Conservation (phyloP, 2,888 invertebrate species). For the Trisateles emortualis region DNA sequence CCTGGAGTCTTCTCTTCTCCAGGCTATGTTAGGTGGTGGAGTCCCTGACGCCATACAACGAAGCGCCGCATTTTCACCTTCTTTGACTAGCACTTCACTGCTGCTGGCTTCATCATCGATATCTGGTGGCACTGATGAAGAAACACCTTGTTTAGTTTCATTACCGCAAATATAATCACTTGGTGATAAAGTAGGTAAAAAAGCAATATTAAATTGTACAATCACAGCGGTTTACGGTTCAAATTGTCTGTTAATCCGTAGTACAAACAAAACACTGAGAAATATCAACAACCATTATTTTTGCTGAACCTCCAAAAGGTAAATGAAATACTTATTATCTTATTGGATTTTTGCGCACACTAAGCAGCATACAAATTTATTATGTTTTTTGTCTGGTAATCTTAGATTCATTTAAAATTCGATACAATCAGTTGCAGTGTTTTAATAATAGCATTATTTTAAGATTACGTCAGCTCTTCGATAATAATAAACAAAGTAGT, state of each 20-base stretch:
- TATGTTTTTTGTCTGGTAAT: slow-evolving; percentile 11
- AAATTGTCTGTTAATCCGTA: background rate
- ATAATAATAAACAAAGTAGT: background rate
- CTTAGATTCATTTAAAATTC: slow-evolving; percentile 9
- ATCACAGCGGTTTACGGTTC: background rate
- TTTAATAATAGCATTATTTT: slow-evolving; percentile 1
- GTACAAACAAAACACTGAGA: slow-evolving; percentile 1
- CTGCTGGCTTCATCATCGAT: slow-evolving; percentile 92
- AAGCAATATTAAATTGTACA: background rate
- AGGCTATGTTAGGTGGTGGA: slow-evolving; percentile 92
- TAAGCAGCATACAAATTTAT: slow-evolving; percentile 9
- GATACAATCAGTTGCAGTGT: background rate
- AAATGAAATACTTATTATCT: slow-evolving; percentile 7
- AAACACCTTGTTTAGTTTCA: background rate
- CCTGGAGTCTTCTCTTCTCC: slow-evolving; percentile 92
- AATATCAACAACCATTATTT: slow-evolving; percentile 10
- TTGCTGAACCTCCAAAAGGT: slow-evolving; percentile 2
- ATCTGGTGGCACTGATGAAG: slow-evolving; percentile 90
- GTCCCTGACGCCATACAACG: slow-evolving; percentile 93
- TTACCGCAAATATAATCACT: no score
- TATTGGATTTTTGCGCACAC: background rate
- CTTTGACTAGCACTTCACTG: slow-evolving; percentile 91
- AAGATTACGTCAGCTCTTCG: background rate
- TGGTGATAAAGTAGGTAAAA: no score
- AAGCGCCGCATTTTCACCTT: slow-evolving; percentile 92